These are phyloP conservation scores for Luehdorfia chinensis DNA, from an alignment of 1,140 invertebrate genomes.

Conservation along the genomic window DNA sequence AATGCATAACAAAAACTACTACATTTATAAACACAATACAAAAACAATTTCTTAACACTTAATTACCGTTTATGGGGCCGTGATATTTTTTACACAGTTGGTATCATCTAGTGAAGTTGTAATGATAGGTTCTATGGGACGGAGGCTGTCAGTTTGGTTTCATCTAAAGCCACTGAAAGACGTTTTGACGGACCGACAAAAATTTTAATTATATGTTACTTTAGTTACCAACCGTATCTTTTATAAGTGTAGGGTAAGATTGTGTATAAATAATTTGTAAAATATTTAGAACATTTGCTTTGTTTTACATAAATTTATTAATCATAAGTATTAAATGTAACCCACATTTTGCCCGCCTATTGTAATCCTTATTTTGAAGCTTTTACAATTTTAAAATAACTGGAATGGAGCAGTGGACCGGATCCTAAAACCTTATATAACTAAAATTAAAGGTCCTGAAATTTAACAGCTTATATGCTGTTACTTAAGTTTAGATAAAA, in stretches of 20 bases:
- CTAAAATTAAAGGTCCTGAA: too few species aligned
- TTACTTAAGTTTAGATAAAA: too few species aligned
- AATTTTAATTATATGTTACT: slow-evolving; percentile 56
- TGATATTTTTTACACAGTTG: slow-evolving; percentile 22
- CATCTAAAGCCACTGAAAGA: slow-evolving; percentile 52
- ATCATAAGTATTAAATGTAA: too few species aligned
- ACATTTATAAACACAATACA: too few species aligned
- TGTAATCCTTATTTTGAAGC: too few species aligned
- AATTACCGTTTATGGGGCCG: slow-evolving; percentile 27
- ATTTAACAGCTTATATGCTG: too few species aligned
- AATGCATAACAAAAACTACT: too few species aligned
- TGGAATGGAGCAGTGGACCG: too few species aligned
- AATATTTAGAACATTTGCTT: slow-evolving; percentile 1
- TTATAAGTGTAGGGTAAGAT: slow-evolving; percentile 22
- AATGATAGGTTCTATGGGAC: slow-evolving; percentile 51
- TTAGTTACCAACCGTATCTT: slow-evolving; percentile 28
- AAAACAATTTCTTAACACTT: slow-evolving; percentile 39
- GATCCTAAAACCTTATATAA: too few species aligned
- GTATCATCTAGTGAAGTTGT: slow-evolving; percentile 25
- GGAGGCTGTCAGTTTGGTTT: slow-evolving; percentile 39
- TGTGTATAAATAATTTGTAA: slow-evolving; percentile 11
- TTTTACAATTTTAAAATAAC: too few species aligned
- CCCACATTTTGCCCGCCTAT: too few species aligned
- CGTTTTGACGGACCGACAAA: slow-evolving; percentile 60
- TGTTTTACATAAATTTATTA: too few species aligned